These are phyloP conservation scores for Kryptolebias ocellatus DNA, from an alignment of 2,797 vertebrate genomes.

Conservation along the genomic window DNA sequence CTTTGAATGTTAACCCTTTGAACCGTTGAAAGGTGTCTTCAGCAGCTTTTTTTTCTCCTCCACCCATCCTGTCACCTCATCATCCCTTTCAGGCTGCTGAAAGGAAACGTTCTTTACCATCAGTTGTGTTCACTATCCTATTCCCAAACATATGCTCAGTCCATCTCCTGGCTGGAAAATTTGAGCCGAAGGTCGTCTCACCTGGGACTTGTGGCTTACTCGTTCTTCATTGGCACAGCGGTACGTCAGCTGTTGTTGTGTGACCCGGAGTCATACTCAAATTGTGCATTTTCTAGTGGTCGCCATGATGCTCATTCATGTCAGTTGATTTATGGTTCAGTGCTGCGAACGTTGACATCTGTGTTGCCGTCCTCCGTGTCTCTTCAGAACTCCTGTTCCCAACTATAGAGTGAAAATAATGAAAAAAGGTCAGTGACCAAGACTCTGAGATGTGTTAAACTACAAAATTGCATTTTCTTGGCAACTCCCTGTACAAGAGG, in stretches of 20 bases:
- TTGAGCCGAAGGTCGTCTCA: constrained; percentile 3
- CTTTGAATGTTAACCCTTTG: constrained; percentile 54
- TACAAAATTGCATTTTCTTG: neutral
- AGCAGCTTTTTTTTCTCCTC: constrained; percentile 5
- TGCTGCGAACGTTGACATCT: constrained; percentile 46
- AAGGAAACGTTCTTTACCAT: too few relatives aligned
- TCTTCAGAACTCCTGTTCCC: neutral
- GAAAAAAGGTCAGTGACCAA: too few relatives aligned
- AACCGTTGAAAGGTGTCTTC: constrained; percentile 44
- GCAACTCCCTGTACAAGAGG: neutral
- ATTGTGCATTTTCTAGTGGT: constrained; percentile 39
- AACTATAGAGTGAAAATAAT: constrained; percentile 2
- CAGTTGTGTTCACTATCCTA: too few relatives aligned
- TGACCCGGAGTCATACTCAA: constrained; percentile 50
- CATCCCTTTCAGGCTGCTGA: constrained; percentile 1
- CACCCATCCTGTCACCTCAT: neutral
- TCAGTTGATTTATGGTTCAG: constrained; percentile 66
- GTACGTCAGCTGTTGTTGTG: constrained; percentile 35
- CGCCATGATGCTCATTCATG: constrained; percentile 48
- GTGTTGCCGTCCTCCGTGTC: constrained; percentile 43
- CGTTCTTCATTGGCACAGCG: neutral
- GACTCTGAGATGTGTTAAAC: too few relatives aligned
- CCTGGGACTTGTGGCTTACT: constrained; percentile 7
- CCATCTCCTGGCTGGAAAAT: neutral
- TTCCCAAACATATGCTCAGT: neutral